Conservation (phyloP, 1,140 invertebrate genomes). For the Drosophila littoralis region DNA sequence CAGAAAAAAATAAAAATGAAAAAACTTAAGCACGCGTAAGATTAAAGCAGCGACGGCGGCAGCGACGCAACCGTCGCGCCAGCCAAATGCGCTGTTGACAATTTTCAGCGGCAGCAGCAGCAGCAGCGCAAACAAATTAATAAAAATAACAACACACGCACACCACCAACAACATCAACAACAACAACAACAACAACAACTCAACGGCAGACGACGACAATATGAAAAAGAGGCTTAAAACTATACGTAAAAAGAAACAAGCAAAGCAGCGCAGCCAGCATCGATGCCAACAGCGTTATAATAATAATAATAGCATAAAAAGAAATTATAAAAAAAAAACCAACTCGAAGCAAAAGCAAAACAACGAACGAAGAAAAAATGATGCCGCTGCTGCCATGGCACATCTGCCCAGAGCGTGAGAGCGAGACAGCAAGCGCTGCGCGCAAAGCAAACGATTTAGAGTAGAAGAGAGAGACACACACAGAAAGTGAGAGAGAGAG, state of each 20-base stretch:
- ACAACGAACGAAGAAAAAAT: conserved; percentile 51
- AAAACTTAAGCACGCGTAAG: conserved; percentile 78
- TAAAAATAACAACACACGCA: conserved; percentile 69
- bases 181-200: conserved; percentile 21
- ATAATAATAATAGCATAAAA: conserved; percentile 69
- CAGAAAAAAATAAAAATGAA: conserved; percentile 21
- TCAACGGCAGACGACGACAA: conserved; percentile 39
- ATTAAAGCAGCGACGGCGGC: conserved; percentile 66
- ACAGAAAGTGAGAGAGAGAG: not conserved
- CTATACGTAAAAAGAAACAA: conserved; percentile 60
- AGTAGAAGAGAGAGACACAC: conserved; percentile 9
- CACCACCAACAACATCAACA: conserved; percentile 35
- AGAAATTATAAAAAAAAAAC: conserved; percentile 45
- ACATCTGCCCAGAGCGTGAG: conserved; percentile 45
- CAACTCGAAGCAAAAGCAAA: conserved; percentile 44
- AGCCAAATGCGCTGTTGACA: conserved; percentile 58
- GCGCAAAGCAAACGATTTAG: conserved; percentile 25
- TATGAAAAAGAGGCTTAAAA: conserved; percentile 58
- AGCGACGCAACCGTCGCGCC: conserved; percentile 21
- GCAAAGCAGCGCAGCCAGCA: conserved; percentile 49
- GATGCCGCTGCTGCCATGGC: conserved; percentile 19
- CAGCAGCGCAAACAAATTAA: conserved; percentile 65
- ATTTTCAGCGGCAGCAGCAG: conserved; percentile 55
- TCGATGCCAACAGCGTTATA: conserved; percentile 57
- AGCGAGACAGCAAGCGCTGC: conserved; percentile 34